Evolutionary conservation across 2,113 vertebrate genomes (phyloP).

Genomic region (Rynchops niger): DNA sequence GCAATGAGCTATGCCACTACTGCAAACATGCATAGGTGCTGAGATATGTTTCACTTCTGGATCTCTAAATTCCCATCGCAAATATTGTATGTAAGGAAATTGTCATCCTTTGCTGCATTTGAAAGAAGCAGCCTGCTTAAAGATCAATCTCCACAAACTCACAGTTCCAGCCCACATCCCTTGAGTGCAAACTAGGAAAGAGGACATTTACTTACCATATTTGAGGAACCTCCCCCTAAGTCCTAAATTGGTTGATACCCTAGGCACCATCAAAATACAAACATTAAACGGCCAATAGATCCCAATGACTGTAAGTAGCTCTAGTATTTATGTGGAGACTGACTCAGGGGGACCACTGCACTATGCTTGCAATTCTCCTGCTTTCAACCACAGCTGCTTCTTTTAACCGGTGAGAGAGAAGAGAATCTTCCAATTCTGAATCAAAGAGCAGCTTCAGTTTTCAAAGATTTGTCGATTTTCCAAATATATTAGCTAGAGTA

Average conservation of each 20-base stretch:
- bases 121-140: neutral
- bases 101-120: neutral
- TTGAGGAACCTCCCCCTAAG: neutral
- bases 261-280: neutral
- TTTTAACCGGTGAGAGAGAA: neutral
- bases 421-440: neutral
- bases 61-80: neutral
- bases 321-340: neutral
- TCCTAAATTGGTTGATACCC: neutral
- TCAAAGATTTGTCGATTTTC: neutral
- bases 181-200: neutral
- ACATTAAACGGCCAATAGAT: neutral
- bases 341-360: fast-evolving
- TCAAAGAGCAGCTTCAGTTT: neutral
- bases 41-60: neutral
- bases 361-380: neutral
- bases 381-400: neutral
- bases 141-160: neutral
- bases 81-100: neutral
- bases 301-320: neutral
- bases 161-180: neutral
- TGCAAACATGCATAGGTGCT: neutral
- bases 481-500: neutral
- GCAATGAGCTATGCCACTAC: neutral
- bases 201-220: neutral